Evolutionary conservation across 2,888 invertebrate genomes (phyloP).

Genomic region (Drosophila austrosaltans): DNA sequence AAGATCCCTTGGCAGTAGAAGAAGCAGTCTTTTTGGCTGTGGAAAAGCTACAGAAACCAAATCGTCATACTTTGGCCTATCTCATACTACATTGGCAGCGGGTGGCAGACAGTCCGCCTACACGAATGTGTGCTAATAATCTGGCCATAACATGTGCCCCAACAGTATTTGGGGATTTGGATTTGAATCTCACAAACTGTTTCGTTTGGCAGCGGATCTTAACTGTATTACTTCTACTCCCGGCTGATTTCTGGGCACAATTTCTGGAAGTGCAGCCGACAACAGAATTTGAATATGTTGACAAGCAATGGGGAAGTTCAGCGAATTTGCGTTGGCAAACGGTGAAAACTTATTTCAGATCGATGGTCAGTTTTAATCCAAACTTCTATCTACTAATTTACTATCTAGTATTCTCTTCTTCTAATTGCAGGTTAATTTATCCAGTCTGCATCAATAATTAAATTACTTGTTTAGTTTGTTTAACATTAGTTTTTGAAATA

Average conservation of each 20-base stretch:
- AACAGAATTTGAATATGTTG: conserved; percentile 39
- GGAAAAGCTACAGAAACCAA: conserved; percentile 48
- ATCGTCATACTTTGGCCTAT: conserved; percentile 65
- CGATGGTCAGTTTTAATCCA: conserved; percentile 52
- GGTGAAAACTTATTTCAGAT: conserved; percentile 66
- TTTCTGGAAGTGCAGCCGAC: conserved; percentile 61
- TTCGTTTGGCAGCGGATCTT: conserved; percentile 63
- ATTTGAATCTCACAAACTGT: conserved; percentile 58
- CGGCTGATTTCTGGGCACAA: conserved; percentile 58
- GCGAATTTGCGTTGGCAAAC: conserved; percentile 55
- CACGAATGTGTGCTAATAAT: conserved; percentile 59
- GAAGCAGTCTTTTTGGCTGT: conserved; percentile 56
- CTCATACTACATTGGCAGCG: conserved; percentile 72
- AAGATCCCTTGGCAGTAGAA: conserved; percentile 44
- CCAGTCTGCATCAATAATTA: conserved; percentile 13
- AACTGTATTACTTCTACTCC: conserved; percentile 42
- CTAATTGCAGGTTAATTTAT: conserved; percentile 55
- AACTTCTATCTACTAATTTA: not conserved
- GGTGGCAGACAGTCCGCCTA: conserved; percentile 58
- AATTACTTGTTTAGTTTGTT: not conserved
- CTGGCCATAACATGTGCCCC: conserved; percentile 67
- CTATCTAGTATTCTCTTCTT: not conserved
- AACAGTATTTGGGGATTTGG: conserved; percentile 62
- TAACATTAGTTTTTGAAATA: conserved; percentile 20
- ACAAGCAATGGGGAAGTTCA: conserved; percentile 39